Conservation (phyloP, 2,888 invertebrate species). For the Calliphora vomitoria region DNA sequence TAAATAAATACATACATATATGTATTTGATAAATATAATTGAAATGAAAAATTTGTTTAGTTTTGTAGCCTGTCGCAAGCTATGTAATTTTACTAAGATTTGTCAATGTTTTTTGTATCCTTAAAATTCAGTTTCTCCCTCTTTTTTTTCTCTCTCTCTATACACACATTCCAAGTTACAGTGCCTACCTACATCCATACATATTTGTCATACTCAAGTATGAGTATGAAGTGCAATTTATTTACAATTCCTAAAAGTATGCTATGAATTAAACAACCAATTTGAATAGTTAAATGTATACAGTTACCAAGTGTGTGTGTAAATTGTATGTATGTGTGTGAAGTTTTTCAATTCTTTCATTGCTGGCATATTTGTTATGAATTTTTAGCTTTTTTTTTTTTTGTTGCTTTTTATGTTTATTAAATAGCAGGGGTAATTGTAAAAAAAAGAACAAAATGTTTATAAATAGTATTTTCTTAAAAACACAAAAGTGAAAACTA, state of each 20-base stretch:
- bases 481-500: conserved; percentile 6
- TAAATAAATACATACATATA: background rate
- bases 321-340: background rate
- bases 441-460: background rate
- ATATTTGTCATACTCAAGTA: conserved; percentile 1
- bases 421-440: background rate
- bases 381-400: background rate
- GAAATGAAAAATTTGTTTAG: background rate
- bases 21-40: background rate
- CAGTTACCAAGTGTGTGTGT: background rate
- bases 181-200: background rate
- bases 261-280: background rate
- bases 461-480: background rate
- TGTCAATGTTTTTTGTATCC: background rate
- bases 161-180: background rate
- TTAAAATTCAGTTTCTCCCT: background rate
- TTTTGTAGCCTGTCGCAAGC: background rate
- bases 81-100: background rate
- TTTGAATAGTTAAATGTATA: background rate
- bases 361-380: background rate
- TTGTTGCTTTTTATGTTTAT: background rate
- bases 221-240: conserved; percentile 30
- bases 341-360: background rate
- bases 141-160: background rate
- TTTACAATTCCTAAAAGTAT: conserved; percentile 51